phyloP scores from a whole-genome alignment of 1,140 invertebrate genomes.

The Drosophila melanica region DNA sequence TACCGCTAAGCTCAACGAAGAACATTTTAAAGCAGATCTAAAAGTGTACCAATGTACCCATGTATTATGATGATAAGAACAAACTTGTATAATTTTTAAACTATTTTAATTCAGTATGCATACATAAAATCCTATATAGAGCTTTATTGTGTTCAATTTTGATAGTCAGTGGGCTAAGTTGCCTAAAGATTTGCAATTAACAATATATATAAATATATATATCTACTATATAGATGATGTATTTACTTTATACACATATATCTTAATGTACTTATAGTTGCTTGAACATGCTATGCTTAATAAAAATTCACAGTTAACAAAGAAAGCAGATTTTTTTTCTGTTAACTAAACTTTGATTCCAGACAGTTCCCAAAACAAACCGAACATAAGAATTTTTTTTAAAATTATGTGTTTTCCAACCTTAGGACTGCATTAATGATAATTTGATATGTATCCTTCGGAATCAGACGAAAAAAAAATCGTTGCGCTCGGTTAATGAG shows the following conservation, averaged over 20 bases:
- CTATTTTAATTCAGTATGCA: slow-evolving; percentile 15
- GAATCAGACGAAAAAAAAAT: too few relatives aligned
- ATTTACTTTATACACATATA: slow-evolving; percentile 12
- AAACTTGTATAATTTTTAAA: neutral
- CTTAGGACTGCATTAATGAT: too few relatives aligned
- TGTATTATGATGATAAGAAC: slow-evolving; percentile 14
- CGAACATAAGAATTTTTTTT: too few relatives aligned
- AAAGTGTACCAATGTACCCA: neutral
- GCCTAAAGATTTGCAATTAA: slow-evolving; percentile 44
- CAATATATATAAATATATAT: slow-evolving; percentile 23
- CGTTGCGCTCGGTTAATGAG: too few relatives aligned
- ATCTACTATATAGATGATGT: slow-evolving; percentile 8
- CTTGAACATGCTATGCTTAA: slow-evolving; percentile 28
- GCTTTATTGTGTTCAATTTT: slow-evolving; percentile 79
- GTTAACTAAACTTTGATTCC: neutral
- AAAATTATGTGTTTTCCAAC: too few relatives aligned
- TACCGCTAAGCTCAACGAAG: slow-evolving; percentile 23
- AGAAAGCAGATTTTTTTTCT: neutral
- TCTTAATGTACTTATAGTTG: slow-evolving; percentile 26
- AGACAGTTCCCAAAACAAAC: too few relatives aligned
- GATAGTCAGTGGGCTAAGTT: slow-evolving; percentile 26
- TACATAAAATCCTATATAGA: slow-evolving; percentile 63
- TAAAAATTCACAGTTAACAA: slow-evolving; percentile 18
- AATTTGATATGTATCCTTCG: too few relatives aligned
- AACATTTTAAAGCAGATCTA: neutral